phyloP scores from a whole-genome alignment of 2,113 vertebrate genomes.

The Benitochromis conjunctus region DNA sequence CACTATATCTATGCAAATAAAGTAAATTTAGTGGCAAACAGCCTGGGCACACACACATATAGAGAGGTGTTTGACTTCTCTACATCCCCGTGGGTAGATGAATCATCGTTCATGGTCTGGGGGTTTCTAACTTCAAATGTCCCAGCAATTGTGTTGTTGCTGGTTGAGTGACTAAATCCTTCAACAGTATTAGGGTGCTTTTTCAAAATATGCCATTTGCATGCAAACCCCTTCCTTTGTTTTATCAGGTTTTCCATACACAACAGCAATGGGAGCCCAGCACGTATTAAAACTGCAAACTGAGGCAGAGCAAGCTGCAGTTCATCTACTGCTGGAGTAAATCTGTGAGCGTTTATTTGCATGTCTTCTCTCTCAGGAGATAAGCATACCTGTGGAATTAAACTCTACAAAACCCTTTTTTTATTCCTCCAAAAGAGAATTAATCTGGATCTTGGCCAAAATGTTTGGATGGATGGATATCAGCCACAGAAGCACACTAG shows the following conservation, averaged over 20 bases:
- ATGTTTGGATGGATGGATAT: background rate
- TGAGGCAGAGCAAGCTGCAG: background rate
- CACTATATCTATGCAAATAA: background rate
- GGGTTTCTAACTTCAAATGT: background rate
- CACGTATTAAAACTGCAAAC: background rate
- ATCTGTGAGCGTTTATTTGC: background rate
- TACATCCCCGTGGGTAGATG: background rate
- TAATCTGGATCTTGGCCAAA: background rate
- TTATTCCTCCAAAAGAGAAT: background rate
- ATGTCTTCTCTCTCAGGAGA: background rate
- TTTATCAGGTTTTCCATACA: background rate
- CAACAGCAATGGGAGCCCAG: background rate
- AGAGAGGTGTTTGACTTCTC: background rate
- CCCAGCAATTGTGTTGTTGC: background rate
- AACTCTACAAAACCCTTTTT: background rate
- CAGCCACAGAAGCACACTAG: background rate
- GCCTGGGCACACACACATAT: fast-evolving
- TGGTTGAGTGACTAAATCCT: background rate
- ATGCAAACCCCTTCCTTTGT: background rate
- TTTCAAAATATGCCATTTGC: background rate
- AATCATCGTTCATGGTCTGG: background rate
- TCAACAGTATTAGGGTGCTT: background rate
- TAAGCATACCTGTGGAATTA: conserved; percentile 1
- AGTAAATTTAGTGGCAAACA: background rate
- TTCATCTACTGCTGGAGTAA: background rate